Percentiles rank a stretch among this genome's conserved stretches.
Conservation (phyloP, 2,888 invertebrate species). For the Folsomia manolachei region DNA sequence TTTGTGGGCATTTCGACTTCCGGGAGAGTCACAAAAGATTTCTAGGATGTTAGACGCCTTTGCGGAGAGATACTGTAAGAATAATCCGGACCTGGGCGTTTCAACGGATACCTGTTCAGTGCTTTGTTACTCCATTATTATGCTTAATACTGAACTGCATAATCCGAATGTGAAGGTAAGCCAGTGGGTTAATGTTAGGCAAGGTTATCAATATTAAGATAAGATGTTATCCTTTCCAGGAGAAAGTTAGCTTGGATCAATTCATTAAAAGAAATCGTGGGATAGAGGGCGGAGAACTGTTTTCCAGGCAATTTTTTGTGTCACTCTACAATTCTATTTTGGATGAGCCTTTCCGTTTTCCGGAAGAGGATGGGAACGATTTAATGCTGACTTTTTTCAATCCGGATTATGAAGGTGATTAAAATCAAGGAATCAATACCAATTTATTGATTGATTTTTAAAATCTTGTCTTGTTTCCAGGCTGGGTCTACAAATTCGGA, state of each 20-base stretch:
- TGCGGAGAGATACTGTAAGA: slow-evolving; percentile 40
- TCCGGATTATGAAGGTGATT: slow-evolving; percentile 57
- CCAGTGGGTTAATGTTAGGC: no score
- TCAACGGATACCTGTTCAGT: slow-evolving; percentile 59
- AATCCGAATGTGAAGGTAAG: slow-evolving; percentile 60
- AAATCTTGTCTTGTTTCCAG: slow-evolving; percentile 44
- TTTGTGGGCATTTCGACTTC: slow-evolving; percentile 58
- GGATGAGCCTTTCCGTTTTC: slow-evolving; percentile 61
- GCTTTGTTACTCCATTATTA: slow-evolving; percentile 60
- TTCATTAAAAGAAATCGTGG: slow-evolving; percentile 60
- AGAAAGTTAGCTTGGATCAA: slow-evolving; percentile 55
- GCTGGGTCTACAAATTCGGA: slow-evolving; percentile 60
- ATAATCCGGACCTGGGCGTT: slow-evolving; percentile 41
- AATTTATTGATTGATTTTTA: no score
- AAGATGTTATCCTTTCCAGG: slow-evolving; percentile 22
- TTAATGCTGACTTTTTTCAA: slow-evolving; percentile 61
- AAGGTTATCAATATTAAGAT: not conserved
- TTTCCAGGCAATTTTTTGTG: slow-evolving; percentile 56
- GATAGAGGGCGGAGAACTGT: slow-evolving; percentile 58
- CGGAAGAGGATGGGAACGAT: slow-evolving; percentile 60
- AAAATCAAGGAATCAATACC: not conserved
- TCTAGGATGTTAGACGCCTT: slow-evolving; percentile 47
- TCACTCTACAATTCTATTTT: slow-evolving; percentile 56
- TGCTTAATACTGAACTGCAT: slow-evolving; percentile 61
- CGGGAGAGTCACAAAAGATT: slow-evolving; percentile 48